Conservation (phyloP, 2,888 invertebrate species). For the Seira sanloemensis region DNA sequence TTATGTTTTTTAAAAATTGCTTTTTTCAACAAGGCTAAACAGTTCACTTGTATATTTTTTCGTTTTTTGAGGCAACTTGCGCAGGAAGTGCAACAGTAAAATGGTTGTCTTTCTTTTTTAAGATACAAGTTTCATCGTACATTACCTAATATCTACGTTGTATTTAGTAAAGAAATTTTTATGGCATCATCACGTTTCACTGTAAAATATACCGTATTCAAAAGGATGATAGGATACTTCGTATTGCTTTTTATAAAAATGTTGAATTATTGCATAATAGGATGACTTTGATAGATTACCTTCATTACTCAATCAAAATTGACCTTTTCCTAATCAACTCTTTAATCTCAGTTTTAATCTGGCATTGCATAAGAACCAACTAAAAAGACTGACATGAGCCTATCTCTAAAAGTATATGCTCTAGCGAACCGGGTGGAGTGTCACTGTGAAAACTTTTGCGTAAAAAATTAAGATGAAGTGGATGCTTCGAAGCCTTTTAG, state of each 20-base stretch:
- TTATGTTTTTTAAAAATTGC: constrained; percentile 54
- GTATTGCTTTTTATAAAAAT: constrained; percentile 14
- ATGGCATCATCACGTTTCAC: constrained; percentile 57
- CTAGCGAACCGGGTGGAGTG: too few species aligned
- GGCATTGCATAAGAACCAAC: background rate
- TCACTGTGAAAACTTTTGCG: background rate
- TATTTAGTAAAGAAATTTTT: constrained; percentile 12
- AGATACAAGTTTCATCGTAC: constrained; percentile 22
- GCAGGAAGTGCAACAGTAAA: constrained; percentile 66
- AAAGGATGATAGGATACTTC: constrained; percentile 9
- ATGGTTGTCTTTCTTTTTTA: constrained; percentile 63
- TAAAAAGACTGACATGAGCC: background rate
- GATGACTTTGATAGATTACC: constrained; percentile 12
- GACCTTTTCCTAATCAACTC: constrained; percentile 3
- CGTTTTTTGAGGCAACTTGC: constrained; percentile 64
- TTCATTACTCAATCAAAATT: constrained; percentile 1
- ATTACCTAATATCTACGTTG: constrained; percentile 2
- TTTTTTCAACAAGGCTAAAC: constrained; percentile 63
- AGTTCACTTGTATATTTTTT: constrained; percentile 57
- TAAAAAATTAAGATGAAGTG: background rate
- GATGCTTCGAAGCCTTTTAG: background rate
- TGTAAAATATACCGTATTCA: constrained; percentile 47
- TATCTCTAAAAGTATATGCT: background rate
- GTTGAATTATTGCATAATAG: constrained; percentile 14
- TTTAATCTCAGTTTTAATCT: constrained; percentile 10